Percentiles rank a stretch among this genome's conserved stretches.
Evolutionary conservation across 2,113 vertebrate species (phyloP).

Genomic region (Macrotus californicus): DNA sequence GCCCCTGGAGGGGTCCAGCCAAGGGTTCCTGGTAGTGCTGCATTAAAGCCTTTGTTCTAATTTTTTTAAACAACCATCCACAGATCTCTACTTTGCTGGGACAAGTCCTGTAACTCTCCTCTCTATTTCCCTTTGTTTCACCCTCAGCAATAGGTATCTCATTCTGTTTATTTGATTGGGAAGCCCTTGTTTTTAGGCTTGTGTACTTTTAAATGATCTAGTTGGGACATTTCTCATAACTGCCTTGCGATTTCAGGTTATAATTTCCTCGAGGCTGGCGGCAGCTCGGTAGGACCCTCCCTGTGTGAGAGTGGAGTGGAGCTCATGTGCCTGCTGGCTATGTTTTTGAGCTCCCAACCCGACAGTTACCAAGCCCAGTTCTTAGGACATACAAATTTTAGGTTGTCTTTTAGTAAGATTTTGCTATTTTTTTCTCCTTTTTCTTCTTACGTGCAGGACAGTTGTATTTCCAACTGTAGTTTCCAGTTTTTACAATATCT

Average conservation of each 20-base stretch:
- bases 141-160: too few relatives aligned
- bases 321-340: not conserved
- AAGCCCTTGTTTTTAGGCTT: not conserved
- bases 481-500: not conserved
- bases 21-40: not conserved
- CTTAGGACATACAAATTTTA: not conserved
- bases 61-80: not conserved
- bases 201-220: not conserved
- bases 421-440: not conserved
- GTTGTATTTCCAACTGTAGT: not conserved
- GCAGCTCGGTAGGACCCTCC: not conserved
- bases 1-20: not conserved
- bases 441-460: not conserved
- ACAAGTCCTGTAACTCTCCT: not conserved
- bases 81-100: not conserved
- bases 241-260: not conserved
- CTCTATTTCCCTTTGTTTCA: not conserved
- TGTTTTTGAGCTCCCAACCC: not conserved
- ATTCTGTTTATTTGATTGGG: not conserved
- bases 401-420: not conserved
- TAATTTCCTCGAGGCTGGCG: not conserved
- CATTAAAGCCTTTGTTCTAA: not conserved
- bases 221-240: not conserved
- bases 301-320: not conserved
- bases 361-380: not conserved